phyloP scores from a whole-genome alignment of 2,888 invertebrate genomes.

The Stenolophus ochropezus region DNA sequence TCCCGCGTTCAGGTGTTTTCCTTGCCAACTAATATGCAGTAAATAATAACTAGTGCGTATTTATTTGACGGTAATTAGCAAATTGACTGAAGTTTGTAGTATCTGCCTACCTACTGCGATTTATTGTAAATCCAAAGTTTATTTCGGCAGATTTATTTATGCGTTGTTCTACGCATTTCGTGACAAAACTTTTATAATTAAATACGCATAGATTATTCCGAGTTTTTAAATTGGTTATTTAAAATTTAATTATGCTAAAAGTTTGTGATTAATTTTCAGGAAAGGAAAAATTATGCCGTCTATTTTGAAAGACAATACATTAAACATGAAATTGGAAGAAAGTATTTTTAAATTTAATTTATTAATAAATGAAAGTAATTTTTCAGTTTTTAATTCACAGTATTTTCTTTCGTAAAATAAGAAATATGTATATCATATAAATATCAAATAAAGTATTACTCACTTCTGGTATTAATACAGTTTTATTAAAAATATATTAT shows the following conservation, averaged over 20 bases:
- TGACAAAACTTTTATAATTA: conserved; percentile 21
- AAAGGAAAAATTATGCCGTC: background rate
- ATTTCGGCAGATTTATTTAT: conserved; percentile 17
- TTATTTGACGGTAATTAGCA: conserved; percentile 10
- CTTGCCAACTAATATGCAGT: background rate
- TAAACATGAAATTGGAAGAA: background rate
- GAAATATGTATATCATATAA: too few species aligned
- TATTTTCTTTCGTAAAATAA: too few species aligned
- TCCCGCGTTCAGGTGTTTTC: background rate
- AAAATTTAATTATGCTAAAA: background rate
- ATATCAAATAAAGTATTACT: too few species aligned
- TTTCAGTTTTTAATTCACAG: too few species aligned
- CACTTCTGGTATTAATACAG: too few species aligned
- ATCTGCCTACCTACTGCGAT: background rate
- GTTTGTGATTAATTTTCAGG: background rate
- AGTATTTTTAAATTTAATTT: background rate
- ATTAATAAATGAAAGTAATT: background rate
- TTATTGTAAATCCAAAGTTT: conserved; percentile 10
- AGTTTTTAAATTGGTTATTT: background rate
- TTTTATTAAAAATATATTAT: too few species aligned
- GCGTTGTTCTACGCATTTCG: conserved; percentile 1
- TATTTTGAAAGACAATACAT: background rate
- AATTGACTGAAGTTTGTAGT: conserved; percentile 3
- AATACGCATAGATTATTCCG: background rate
- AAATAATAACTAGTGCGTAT: conserved; percentile 8